Base-by-base conservation (phyloP, 2,888 invertebrate genomes). In the Asteroscopus sphinx region DNA sequence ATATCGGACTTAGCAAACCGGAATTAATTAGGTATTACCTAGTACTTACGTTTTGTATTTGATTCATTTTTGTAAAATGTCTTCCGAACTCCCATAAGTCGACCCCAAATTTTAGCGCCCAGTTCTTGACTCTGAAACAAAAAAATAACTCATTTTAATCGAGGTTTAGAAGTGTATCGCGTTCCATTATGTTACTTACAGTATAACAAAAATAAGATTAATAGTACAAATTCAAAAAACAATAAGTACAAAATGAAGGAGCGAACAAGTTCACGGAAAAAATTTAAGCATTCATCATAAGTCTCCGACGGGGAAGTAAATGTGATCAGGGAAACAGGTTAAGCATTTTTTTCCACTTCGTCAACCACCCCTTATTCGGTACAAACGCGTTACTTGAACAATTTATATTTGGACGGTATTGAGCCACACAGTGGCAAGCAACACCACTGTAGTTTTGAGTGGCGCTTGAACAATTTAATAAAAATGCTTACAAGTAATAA, bases 101-200 rank as follows among this genome's bases (percentile, higher is more conserved):
- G 71, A 97, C 97, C 77, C 98, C 98, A 85, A 98, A 98, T 93
- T 97, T 97, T 68, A 98, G 92, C 72, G 98, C 98, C 98, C 98
- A 98, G 89, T 98, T 98, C 90, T 97, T 97, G 73, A 98, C 98
- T 95, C 98, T 98, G 96, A 59, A 96, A 96, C 83, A 88, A 89
- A 83, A 77, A 68, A 26, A 33, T 36, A 0, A 1, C 17, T 0
- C 17, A 16, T 21, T 36, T 33, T 11, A 56, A 39, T 39, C 1
- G 11, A 28, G 6, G 8, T 3, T 42, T 12, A 35, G 6, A 51
- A 3, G 12, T 30, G 11, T 36, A 15, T 8, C 13, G n/a, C n/a
- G n/a, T n/a, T n/a, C n/a, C n/a, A n/a, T n/a, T n/a, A n/a, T n/a
- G n/a, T n/a, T n/a, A n/a, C n/a, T n/a, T n/a, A n/a, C n/a, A 15